Evolutionary conservation across 2,888 invertebrate species (phyloP).

Genomic region (Drosophila glabriapex): DNA sequence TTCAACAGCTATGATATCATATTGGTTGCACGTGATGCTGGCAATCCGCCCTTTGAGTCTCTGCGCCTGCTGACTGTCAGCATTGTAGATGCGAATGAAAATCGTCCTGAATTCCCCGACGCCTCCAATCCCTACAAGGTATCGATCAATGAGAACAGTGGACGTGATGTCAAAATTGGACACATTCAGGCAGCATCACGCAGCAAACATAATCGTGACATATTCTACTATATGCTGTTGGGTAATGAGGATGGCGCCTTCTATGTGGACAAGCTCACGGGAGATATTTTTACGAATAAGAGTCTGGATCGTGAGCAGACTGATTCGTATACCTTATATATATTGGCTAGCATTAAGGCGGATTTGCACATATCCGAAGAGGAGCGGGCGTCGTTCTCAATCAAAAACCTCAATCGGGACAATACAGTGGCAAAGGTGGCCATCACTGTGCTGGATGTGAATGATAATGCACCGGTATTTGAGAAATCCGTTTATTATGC

Average conservation of each 20-base stretch:
- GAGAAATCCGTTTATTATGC: conserved; percentile 86
- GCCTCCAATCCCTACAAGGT: conserved; percentile 89
- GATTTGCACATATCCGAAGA: conserved; percentile 88
- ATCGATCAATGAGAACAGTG: conserved; percentile 90
- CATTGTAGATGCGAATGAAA: conserved; percentile 93
- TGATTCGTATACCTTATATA: conserved; percentile 90
- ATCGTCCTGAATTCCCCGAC: conserved; percentile 91
- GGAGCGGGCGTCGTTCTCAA: conserved; percentile 86
- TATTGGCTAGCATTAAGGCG: conserved; percentile 94
- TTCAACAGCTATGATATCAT: conserved; percentile 87
- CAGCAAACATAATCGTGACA: conserved; percentile 92
- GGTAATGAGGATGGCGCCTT: conserved; percentile 93
- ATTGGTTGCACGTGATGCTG: conserved; percentile 93
- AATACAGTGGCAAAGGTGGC: conserved; percentile 90
- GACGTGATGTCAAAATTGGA: conserved; percentile 88
- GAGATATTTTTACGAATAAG: conserved; percentile 91
- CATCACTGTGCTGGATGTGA: conserved; percentile 91
- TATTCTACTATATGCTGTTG: conserved; percentile 93
- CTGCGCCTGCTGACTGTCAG: conserved; percentile 91
- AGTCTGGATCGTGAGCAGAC: conserved; percentile 93
- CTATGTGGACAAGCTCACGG: conserved; percentile 92
- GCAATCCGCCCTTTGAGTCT: conserved; percentile 92
- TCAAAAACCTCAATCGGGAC: conserved; percentile 86
- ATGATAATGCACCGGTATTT: conserved; percentile 93
- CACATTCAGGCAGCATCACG: conserved; percentile 86